phyloP scores from a whole-genome alignment of 2,888 invertebrate species.

The Melangyna quadrimaculata region DNA sequence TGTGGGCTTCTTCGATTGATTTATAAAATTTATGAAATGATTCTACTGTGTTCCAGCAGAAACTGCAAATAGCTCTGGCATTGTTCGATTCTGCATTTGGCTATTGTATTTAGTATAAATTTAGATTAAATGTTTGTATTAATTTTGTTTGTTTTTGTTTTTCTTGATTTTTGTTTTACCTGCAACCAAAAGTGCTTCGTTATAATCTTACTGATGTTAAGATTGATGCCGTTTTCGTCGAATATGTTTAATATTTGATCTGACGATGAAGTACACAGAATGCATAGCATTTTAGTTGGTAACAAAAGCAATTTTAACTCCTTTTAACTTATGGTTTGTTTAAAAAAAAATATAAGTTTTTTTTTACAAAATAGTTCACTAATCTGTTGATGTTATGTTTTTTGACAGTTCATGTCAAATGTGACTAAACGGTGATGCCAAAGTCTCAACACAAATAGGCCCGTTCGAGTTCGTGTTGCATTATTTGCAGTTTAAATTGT shows the following conservation, averaged over 20 bases:
- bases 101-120: conserved; percentile 28
- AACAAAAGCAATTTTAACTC: background rate
- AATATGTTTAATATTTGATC: conserved; percentile 26
- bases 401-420: background rate
- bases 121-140: background rate
- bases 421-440: background rate
- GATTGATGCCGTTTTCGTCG: conserved; percentile 32
- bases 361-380: background rate
- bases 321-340: background rate
- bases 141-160: background rate
- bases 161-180: conserved; percentile 24
- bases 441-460: background rate
- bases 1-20: conserved; percentile 74
- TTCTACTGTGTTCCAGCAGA: conserved; percentile 75
- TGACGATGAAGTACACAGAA: conserved; percentile 23
- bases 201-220: conserved; percentile 73
- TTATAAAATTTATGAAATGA: conserved; percentile 76
- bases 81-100: conserved; percentile 30
- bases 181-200: conserved; percentile 75
- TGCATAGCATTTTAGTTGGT: conserved; percentile 27
- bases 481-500: too few relatives aligned
- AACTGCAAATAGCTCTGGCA: conserved; percentile 68
- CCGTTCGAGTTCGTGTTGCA: background rate
- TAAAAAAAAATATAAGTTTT: background rate
- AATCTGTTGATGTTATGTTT: conserved; percentile 45